These are phyloP conservation scores for Meteorus sp. DNA, from an alignment of 1,140 invertebrate species.

Conservation along the genomic window DNA sequence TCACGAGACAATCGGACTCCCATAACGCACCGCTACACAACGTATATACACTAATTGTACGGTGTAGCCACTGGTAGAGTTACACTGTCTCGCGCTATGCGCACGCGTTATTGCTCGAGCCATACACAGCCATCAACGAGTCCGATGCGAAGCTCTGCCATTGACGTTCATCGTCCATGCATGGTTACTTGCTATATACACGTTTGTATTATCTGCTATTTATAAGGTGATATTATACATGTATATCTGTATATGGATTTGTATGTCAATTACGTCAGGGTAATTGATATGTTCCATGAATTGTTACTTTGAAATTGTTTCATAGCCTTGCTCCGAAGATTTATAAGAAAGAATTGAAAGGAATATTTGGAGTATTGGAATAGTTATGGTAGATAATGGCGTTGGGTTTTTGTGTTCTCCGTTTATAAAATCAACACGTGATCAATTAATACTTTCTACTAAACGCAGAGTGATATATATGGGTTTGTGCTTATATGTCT, in stretches of 20 bases:
- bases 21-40: slow-evolving; percentile 32
- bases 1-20: slow-evolving; percentile 1
- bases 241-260: background rate
- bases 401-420: too few species aligned
- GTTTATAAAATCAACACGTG: background rate
- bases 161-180: slow-evolving; percentile 11
- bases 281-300: too few species aligned
- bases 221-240: background rate
- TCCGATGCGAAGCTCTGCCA: background rate
- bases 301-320: too few species aligned
- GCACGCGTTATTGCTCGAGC: slow-evolving; percentile 33
- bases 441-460: slow-evolving; percentile 1
- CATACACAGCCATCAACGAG: slow-evolving; percentile 9
- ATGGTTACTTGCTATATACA: background rate
- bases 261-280: too few species aligned
- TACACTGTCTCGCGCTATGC: slow-evolving; percentile 40
- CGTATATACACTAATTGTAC: slow-evolving; percentile 42
- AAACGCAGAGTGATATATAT: background rate
- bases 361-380: too few species aligned
- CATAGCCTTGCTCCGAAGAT: too few species aligned
- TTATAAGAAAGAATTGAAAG: too few species aligned
- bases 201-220: background rate
- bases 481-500: background rate
- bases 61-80: slow-evolving; percentile 36
- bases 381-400: too few species aligned